These are phyloP conservation scores for Dreissena polymorpha DNA, from an alignment of 1,140 invertebrate genomes.

Conservation along the genomic window DNA sequence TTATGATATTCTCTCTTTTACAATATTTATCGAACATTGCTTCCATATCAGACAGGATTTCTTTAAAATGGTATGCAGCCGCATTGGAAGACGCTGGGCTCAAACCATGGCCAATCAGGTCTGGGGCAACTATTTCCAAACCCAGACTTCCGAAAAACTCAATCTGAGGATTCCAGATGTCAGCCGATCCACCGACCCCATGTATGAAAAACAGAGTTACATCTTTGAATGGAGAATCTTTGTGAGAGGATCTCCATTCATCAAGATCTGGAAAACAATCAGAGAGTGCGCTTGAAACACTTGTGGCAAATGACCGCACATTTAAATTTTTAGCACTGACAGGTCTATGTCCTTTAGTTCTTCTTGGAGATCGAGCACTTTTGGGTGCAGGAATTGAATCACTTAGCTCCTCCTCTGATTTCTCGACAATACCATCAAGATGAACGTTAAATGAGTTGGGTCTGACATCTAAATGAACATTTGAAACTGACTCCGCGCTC, in stretches of 20 bases:
- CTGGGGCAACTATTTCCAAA: slow-evolving; percentile 86
- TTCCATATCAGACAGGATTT: slow-evolving; percentile 84
- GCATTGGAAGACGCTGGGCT: slow-evolving; percentile 84
- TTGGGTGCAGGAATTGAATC: background rate
- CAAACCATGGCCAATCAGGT: slow-evolving; percentile 87
- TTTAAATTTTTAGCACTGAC: slow-evolving; percentile 51
- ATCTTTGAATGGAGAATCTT: slow-evolving; percentile 48
- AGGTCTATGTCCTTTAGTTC: slow-evolving; percentile 49
- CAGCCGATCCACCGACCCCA: slow-evolving; percentile 87
- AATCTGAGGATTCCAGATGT: slow-evolving; percentile 85
- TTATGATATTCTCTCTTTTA: slow-evolving; percentile 80
- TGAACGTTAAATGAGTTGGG: slow-evolving; percentile 9
- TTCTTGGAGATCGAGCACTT: slow-evolving; percentile 32
- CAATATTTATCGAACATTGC: slow-evolving; percentile 84
- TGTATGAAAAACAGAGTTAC: slow-evolving; percentile 85
- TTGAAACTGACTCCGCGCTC: slow-evolving; percentile 23
- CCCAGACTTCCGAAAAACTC: slow-evolving; percentile 84
- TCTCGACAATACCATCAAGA: slow-evolving; percentile 19
- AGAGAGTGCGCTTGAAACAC: slow-evolving; percentile 15
- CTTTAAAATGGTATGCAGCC: slow-evolving; percentile 85
- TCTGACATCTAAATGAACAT: slow-evolving; percentile 32
- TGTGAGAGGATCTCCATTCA: background rate
- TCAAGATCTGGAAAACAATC: slow-evolving; percentile 17
- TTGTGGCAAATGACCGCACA: slow-evolving; percentile 11
- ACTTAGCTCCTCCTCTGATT: background rate